These are phyloP conservation scores for Ictidomys tridecemlineatus DNA, from an alignment of 2,113 vertebrate species.

Conservation along the genomic window DNA sequence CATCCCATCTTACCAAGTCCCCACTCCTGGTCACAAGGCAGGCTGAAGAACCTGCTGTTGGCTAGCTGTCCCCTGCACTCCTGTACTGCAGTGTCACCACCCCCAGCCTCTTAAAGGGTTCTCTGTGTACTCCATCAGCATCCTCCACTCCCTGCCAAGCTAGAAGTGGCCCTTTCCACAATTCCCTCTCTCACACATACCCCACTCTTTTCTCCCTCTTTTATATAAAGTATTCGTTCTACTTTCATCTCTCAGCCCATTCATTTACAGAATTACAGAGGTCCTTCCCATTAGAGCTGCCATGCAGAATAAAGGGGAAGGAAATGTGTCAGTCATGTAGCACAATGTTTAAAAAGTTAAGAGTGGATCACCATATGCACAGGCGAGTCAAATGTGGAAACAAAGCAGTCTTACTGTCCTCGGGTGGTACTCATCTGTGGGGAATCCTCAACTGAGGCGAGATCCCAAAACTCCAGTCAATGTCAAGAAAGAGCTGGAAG, in stretches of 20 bases:
- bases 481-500: neutral
- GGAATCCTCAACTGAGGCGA: neutral
- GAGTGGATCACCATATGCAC: neutral
- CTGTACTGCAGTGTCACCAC: fast-evolving
- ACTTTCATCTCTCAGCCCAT: neutral
- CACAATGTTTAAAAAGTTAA: neutral
- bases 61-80: fast-evolving
- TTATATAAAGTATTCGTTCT: no score
- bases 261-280: neutral
- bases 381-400: neutral
- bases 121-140: neutral
- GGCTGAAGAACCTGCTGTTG: neutral
- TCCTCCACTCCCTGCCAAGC: neutral
- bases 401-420: neutral
- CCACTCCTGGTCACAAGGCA: neutral
- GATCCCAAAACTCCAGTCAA: neutral
- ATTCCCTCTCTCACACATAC: no score
- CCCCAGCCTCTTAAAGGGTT: neutral
- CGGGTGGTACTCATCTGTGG: neutral
- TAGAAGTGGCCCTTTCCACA: neutral
- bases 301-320: neutral
- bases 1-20: neutral
- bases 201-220: neutral
- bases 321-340: neutral
- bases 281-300: neutral